phyloP scores from a whole-genome alignment of 2,888 invertebrate species.

The Campoletis raptor region DNA sequence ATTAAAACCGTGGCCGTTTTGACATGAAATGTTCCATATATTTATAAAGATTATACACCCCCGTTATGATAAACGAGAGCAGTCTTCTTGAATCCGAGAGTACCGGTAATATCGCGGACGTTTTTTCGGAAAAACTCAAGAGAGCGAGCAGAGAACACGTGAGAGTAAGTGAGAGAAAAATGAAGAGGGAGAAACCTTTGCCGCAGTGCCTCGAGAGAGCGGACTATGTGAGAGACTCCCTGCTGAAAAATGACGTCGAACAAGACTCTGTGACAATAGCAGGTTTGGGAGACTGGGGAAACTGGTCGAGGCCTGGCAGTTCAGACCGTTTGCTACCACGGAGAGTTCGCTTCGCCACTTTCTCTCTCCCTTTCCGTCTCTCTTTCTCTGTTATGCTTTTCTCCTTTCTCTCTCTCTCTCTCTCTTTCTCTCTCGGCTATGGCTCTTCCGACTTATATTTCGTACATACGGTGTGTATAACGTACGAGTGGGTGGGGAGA shows the following conservation, averaged over 20 bases:
- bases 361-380: conserved; percentile 32
- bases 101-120: conserved; percentile 55
- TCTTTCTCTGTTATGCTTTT: conserved; percentile 50
- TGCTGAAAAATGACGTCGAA: conserved; percentile 72
- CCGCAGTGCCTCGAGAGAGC: conserved; percentile 47
- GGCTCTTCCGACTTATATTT: conserved; percentile 50
- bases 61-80: conserved; percentile 58
- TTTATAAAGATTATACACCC: conserved; percentile 22
- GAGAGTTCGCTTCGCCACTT: conserved; percentile 51
- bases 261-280: conserved; percentile 71
- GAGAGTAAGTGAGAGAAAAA: conserved; percentile 23
- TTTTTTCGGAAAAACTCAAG: conserved; percentile 60
- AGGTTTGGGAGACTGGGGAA: conserved; percentile 44
- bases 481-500: conserved; percentile 54
- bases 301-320: conserved; percentile 65
- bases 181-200: conserved; percentile 41
- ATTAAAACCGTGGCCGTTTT: background rate
- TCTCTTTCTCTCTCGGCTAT: conserved; percentile 44
- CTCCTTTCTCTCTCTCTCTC: conserved; percentile 39
- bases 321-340: conserved; percentile 54
- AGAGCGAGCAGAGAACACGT: conserved; percentile 31
- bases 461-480: conserved; percentile 53
- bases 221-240: conserved; percentile 61
- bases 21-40: background rate
- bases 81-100: conserved; percentile 55